Percentiles rank a stretch among this genome's conserved stretches.
phyloP scores from a whole-genome alignment of 2,888 invertebrate genomes.

The Dasypolia templi region DNA sequence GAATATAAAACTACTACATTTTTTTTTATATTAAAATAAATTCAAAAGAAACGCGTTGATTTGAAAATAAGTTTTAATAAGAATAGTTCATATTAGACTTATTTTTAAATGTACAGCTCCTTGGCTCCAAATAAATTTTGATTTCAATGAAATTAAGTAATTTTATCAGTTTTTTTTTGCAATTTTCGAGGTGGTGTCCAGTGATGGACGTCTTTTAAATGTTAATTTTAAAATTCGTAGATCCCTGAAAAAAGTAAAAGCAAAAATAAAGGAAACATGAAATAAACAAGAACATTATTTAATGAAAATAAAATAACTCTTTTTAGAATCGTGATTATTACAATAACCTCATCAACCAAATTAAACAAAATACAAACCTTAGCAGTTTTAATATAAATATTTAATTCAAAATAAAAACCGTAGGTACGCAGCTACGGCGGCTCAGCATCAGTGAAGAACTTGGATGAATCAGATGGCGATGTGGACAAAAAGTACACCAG shows the following conservation, averaged over 20 bases:
- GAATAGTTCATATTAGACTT: neutral
- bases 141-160: neutral
- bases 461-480: slow-evolving; percentile 88
- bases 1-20: neutral
- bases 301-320: too few relatives aligned
- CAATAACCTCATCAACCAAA: neutral
- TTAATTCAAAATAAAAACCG: neutral
- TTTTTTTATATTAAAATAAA: neutral
- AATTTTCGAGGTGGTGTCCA: neutral
- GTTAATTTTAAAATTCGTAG: neutral
- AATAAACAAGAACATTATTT: neutral
- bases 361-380: neutral
- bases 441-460: slow-evolving; percentile 86
- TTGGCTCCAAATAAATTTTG: neutral
- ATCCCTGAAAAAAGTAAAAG: rapidly evolving
- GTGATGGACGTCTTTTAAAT: neutral
- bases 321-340: neutral
- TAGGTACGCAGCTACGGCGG: slow-evolving; percentile 87
- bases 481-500: slow-evolving; percentile 84
- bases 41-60: neutral
- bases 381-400: neutral
- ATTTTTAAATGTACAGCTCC: neutral
- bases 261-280: neutral
- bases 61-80: neutral
- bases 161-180: neutral